A percentile compares a stretch with the other conserved stretches of the same genome.
Conservation (phyloP, 2,113 vertebrate genomes). For the Eubucco bourcierii region DNA sequence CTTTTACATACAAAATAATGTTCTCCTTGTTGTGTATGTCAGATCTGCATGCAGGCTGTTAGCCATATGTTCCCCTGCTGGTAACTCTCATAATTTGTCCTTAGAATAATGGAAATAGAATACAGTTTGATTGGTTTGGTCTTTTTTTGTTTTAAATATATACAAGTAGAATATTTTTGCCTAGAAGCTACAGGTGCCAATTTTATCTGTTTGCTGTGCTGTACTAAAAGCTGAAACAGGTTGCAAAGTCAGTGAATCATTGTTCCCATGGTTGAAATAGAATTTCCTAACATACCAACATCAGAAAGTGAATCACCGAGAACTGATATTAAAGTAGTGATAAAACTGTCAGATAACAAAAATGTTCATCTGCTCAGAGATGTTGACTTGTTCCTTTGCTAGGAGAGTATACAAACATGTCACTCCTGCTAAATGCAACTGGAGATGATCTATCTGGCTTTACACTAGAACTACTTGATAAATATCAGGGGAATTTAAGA, state of each 20-base stretch:
- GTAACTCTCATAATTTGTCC: conserved; percentile 1
- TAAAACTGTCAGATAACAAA: not conserved
- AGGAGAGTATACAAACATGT: not conserved
- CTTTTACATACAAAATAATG: not conserved
- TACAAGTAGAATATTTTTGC: not conserved
- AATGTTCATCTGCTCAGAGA: not conserved
- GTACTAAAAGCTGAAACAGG: not conserved
- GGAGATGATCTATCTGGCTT: not conserved
- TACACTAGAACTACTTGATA: not conserved
- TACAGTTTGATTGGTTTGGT: too few relatives aligned
- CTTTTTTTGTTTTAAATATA: not conserved
- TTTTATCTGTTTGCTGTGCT: not conserved
- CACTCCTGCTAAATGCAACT: not conserved
- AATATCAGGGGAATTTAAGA: not conserved
- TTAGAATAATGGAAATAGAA: not conserved
- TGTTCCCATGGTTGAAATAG: not conserved
- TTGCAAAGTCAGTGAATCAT: not conserved
- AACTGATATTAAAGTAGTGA: not conserved
- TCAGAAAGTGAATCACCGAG: not conserved
- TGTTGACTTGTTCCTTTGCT: not conserved
- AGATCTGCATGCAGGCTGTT: not conserved
- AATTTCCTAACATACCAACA: not conserved
- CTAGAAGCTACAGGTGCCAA: not conserved
- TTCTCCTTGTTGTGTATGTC: not conserved
- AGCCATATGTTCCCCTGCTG: not conserved